Conservation (phyloP, 1,140 invertebrate genomes). For the Riptortus pedestris region DNA sequence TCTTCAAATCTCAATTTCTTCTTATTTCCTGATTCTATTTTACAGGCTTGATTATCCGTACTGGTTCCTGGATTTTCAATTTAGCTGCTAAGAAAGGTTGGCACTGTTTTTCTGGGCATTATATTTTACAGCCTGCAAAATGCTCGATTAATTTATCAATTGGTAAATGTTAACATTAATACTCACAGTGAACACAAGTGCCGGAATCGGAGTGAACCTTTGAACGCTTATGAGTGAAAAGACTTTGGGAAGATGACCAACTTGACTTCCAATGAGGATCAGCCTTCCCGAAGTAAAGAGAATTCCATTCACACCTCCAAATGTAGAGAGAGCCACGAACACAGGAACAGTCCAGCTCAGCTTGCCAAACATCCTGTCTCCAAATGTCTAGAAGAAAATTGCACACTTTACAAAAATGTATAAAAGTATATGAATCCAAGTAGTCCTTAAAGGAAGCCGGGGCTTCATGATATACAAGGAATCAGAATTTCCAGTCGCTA, state of each 20-base stretch:
- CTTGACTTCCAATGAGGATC: slow-evolving; percentile 65
- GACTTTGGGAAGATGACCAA: slow-evolving; percentile 69
- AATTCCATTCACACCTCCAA: slow-evolving; percentile 84
- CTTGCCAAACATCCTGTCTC: slow-evolving; percentile 61
- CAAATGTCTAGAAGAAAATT: slow-evolving; percentile 52
- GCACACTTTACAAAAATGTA: neutral
- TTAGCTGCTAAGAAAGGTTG: too few relatives aligned
- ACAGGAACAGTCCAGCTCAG: slow-evolving; percentile 75
- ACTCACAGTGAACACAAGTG: slow-evolving; percentile 60
- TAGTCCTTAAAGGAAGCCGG: neutral
- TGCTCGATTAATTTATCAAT: too few relatives aligned
- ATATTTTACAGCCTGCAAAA: too few relatives aligned
- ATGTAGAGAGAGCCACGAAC: slow-evolving; percentile 73
- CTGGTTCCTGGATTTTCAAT: too few relatives aligned
- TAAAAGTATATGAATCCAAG: neutral
- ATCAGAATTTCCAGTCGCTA: too few relatives aligned
- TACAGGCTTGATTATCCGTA: too few relatives aligned
- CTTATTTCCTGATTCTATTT: too few relatives aligned
- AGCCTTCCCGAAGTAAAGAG: slow-evolving; percentile 76
- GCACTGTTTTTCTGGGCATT: too few relatives aligned
- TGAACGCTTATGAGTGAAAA: slow-evolving; percentile 66
- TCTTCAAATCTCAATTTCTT: too few relatives aligned
- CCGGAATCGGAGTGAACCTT: slow-evolving; percentile 67
- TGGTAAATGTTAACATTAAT: too few relatives aligned
- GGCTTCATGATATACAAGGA: too few relatives aligned